Evolutionary conservation across 2,888 invertebrate genomes (phyloP).

Genomic region (Mythimna albipuncta): DNA sequence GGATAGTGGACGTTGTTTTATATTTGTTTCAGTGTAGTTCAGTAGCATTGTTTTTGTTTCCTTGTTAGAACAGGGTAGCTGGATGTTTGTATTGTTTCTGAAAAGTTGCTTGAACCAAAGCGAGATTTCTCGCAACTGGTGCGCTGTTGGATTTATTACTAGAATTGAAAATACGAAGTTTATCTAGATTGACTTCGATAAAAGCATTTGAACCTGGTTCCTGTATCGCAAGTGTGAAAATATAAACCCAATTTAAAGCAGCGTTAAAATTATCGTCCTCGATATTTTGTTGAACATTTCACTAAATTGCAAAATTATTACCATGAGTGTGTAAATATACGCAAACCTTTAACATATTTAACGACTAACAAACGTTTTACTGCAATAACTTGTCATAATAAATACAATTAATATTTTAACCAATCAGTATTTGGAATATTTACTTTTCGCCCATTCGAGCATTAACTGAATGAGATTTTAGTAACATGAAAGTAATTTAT

Average conservation of each 20-base stretch:
- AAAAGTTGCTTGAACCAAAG: slow-evolving; percentile 16
- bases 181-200: background rate
- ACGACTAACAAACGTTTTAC: slow-evolving; percentile 24
- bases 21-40: slow-evolving; percentile 2
- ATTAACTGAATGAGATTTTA: slow-evolving; percentile 55
- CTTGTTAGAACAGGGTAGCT: slow-evolving; percentile 12
- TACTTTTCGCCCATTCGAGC: slow-evolving; percentile 19
- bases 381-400: slow-evolving; percentile 39
- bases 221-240: background rate
- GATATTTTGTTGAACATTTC: background rate
- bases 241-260: background rate
- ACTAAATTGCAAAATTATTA: slow-evolving; percentile 15
- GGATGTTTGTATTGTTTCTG: slow-evolving; percentile 15
- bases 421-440: slow-evolving; percentile 29
- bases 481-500: slow-evolving; percentile 44
- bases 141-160: background rate
- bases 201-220: background rate
- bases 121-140: slow-evolving; percentile 12
- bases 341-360: slow-evolving; percentile 29
- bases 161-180: background rate
- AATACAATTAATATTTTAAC: slow-evolving; percentile 38
- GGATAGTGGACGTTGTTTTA: slow-evolving; percentile 1
- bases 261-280: background rate
- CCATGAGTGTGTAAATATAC: slow-evolving; percentile 17
- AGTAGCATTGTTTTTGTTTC: slow-evolving; percentile 14